These are phyloP conservation scores for Margaritifera margaritifera DNA, from an alignment of 2,888 invertebrate species.

Conservation along the genomic window DNA sequence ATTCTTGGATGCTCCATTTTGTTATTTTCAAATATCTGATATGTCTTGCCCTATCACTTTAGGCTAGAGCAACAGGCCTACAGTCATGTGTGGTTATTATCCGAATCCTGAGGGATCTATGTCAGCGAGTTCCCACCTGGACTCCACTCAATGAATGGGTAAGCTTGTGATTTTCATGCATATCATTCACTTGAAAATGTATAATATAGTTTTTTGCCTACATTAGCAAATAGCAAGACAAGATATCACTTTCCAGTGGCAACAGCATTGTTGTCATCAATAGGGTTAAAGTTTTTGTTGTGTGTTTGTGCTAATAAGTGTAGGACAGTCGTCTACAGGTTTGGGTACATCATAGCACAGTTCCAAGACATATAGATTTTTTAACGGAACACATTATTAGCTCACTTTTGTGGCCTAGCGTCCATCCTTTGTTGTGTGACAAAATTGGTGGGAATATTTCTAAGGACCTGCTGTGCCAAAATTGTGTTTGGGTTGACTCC, in stretches of 20 bases:
- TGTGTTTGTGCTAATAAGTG: not conserved
- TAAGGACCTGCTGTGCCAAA: too few species aligned
- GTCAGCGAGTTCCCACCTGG: conserved; percentile 95
- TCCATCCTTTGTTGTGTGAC: too few species aligned
- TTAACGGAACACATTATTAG: too few species aligned
- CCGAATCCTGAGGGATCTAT: conserved; percentile 94
- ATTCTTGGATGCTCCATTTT: too few species aligned
- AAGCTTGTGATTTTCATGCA: conserved; percentile 60
- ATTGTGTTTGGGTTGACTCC: too few species aligned
- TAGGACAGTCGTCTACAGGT: too few species aligned
- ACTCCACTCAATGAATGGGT: conserved; percentile 95
- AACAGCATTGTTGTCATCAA: not conserved
- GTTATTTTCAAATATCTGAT: too few species aligned
- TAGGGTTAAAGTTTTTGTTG: not conserved
- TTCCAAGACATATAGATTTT: too few species aligned
- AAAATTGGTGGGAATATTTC: too few species aligned
- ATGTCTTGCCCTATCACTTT: conserved; percentile 47
- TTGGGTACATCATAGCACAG: too few species aligned
- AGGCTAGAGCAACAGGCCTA: conserved; percentile 96
- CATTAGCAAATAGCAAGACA: not conserved
- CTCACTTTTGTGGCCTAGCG: too few species aligned
- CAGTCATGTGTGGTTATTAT: conserved; percentile 98
- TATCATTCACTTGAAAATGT: not conserved
- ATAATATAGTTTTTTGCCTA: not conserved
- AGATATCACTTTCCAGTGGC: not conserved